phyloP scores from a whole-genome alignment of 2,113 vertebrate genomes.

The Calyptomena viridis region DNA sequence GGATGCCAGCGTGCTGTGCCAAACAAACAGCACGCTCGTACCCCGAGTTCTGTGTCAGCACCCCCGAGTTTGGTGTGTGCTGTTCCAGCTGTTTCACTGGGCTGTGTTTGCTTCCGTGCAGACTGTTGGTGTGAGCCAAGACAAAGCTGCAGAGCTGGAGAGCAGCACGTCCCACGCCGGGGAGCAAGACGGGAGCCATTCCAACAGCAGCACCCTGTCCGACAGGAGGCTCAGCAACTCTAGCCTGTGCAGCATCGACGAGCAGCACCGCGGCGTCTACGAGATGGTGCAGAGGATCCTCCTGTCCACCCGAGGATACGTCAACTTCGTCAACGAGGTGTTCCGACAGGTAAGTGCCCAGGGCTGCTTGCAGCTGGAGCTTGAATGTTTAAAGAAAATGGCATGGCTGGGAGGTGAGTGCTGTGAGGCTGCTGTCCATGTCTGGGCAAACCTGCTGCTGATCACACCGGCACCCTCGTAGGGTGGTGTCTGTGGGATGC shows the following conservation, averaged over 20 bases:
- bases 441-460: neutral
- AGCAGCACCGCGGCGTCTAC: slow-evolving; percentile 87
- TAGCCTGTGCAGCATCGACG: slow-evolving; percentile 94
- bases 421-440: neutral
- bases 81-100: neutral
- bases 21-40: too few species aligned
- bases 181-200: slow-evolving; percentile 86
- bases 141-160: slow-evolving; percentile 77
- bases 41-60: neutral
- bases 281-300: slow-evolving; percentile 95
- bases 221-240: slow-evolving; percentile 88
- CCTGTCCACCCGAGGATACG: slow-evolving; percentile 90
- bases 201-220: slow-evolving; percentile 88
- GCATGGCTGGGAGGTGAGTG: neutral
- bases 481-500: neutral
- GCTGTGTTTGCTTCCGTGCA: neutral
- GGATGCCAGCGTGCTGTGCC: too few species aligned
- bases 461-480: neutral
- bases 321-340: slow-evolving; percentile 97
- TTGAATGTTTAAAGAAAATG: accelerated
- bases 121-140: slow-evolving; percentile 81
- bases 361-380: accelerated
- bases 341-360: slow-evolving; percentile 86
- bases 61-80: neutral
- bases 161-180: neutral